phyloP scores from a whole-genome alignment of 2,888 invertebrate species.

The Cacoxenus indagator region DNA sequence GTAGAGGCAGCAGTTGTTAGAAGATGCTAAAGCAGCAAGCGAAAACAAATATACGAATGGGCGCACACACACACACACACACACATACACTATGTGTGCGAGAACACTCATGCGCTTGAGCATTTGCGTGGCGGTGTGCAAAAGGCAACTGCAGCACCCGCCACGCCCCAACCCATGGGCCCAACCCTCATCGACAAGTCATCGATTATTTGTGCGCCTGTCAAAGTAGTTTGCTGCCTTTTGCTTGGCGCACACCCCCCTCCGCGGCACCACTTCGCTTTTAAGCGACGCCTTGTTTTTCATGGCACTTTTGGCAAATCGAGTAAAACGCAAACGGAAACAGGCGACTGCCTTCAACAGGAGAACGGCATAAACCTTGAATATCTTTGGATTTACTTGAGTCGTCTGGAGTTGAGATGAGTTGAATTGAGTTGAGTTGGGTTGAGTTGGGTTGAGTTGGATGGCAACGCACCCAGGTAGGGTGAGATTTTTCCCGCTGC shows the following conservation, averaged over 20 bases:
- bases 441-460: not conserved
- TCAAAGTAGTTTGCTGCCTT: not conserved
- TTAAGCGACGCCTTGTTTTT: too few relatives aligned
- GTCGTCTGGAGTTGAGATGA: not conserved
- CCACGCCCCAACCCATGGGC: too few relatives aligned
- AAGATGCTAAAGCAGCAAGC: too few relatives aligned
- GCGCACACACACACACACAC: not conserved
- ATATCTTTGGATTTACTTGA: not conserved
- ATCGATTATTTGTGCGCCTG: slow-evolving; percentile 25
- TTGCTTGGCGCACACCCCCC: not conserved
- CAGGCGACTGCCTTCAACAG: too few relatives aligned
- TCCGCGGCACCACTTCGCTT: not conserved
- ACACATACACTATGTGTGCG: not conserved
- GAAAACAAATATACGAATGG: too few relatives aligned
- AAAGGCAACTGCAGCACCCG: not conserved
- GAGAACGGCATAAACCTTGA: too few relatives aligned
- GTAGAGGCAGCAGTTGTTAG: too few relatives aligned
- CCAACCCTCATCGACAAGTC: slow-evolving; percentile 20
- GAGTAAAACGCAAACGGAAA: not conserved
- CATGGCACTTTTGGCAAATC: not conserved
- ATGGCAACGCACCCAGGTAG: not conserved
- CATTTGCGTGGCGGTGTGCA: not conserved
- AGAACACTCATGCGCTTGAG: not conserved
- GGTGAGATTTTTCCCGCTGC: too few relatives aligned
- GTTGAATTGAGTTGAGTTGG: not conserved